Conservation (phyloP, 2,888 invertebrate species). For the Silvanus unidentatus region DNA sequence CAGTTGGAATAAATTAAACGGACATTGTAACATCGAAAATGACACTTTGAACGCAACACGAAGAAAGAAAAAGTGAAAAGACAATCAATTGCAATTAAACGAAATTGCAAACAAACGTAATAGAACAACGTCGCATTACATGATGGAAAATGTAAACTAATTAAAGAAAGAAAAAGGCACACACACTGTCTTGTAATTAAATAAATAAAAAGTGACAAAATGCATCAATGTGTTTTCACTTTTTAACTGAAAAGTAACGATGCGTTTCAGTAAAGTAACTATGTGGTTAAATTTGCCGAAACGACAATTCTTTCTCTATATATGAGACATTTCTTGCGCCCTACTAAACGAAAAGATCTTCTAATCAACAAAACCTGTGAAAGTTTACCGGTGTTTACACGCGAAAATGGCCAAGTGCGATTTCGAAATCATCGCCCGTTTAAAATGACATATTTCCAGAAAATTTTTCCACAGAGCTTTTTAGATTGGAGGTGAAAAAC, state of each 20-base stretch:
- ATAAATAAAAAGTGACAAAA: constrained; percentile 34
- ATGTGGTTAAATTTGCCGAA: constrained; percentile 29
- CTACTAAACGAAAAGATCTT: constrained; percentile 24
- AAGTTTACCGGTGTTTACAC: constrained; percentile 28
- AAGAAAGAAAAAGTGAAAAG: too few species aligned
- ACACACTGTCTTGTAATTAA: constrained; percentile 12
- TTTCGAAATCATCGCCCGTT: constrained; percentile 18
- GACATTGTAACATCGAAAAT: too few species aligned
- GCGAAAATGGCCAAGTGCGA: constrained; percentile 21
- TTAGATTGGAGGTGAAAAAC: too few species aligned
- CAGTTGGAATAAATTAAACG: too few species aligned
- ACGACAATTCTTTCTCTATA: constrained; percentile 23
- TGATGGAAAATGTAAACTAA: too few species aligned
- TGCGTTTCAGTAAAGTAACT: constrained; percentile 22
- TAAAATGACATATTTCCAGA: constrained; percentile 9
- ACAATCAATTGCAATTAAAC: too few species aligned
- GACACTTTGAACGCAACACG: too few species aligned
- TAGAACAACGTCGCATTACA: too few species aligned
- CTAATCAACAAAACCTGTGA: constrained; percentile 17
- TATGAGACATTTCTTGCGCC: constrained; percentile 23
- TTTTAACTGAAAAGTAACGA: constrained; percentile 26
- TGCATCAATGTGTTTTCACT: constrained; percentile 31
- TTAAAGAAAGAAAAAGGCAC: constrained; percentile 8
- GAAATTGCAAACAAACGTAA: too few species aligned
- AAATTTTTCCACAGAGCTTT: too few species aligned